Conservation (phyloP, 2,797 vertebrate genomes). For the Gastrophryne carolinensis region DNA sequence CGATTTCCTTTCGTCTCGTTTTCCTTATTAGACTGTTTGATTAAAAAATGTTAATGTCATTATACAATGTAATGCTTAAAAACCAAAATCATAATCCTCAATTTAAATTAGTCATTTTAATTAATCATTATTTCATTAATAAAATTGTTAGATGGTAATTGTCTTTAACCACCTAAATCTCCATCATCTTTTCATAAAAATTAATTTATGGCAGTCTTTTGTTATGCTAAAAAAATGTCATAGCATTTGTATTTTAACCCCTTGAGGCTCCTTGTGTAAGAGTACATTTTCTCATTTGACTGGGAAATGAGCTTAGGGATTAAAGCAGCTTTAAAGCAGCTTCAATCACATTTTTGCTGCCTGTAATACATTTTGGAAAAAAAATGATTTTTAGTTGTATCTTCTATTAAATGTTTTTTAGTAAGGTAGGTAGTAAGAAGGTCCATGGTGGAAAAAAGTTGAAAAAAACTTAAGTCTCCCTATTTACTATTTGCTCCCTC, state of each 20-base stretch:
- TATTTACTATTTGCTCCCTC: too few relatives aligned
- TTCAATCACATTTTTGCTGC: too few relatives aligned
- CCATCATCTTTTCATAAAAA: conserved; percentile 66
- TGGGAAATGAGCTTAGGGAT: background rate
- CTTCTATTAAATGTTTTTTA: too few relatives aligned
- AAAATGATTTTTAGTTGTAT: too few relatives aligned
- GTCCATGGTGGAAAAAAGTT: too few relatives aligned
- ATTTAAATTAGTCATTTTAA: conserved; percentile 81
- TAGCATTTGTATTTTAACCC: conserved; percentile 58
- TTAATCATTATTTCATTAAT: conserved; percentile 83
- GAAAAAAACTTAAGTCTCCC: too few relatives aligned
- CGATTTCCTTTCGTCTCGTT: conserved; percentile 62
- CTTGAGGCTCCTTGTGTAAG: background rate
- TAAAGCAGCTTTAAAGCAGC: too few relatives aligned
- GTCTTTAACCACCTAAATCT: conserved; percentile 72
- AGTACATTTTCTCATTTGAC: conserved; percentile 47
- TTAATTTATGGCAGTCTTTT: conserved; percentile 60
- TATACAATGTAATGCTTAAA: conserved; percentile 73
- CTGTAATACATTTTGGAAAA: too few relatives aligned
- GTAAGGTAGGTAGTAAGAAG: too few relatives aligned
- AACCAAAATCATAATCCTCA: conserved; percentile 76
- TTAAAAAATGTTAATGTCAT: conserved; percentile 78
- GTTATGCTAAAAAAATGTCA: conserved; percentile 59
- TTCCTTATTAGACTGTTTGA: conserved; percentile 69
- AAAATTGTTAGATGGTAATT: conserved; percentile 77